Evolutionary conservation across 1,140 invertebrate genomes (phyloP), one percentile per base, ranked within the genome.

Genomic region (Brachionus plicatilis): DNA sequence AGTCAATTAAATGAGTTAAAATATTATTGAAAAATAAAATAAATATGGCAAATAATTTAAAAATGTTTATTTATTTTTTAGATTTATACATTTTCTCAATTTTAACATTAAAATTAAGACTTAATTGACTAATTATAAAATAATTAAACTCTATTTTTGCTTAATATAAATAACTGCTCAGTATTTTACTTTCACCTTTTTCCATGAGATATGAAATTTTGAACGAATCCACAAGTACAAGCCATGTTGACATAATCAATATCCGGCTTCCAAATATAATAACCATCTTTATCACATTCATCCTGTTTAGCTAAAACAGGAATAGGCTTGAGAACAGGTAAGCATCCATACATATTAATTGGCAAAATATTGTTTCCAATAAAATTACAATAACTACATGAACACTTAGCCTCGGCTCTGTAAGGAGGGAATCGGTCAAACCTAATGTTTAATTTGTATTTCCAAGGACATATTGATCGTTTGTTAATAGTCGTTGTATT

Each of bases 401-500:
- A 65, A 27, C 79, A 82, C 37, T 65, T 82, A 3, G 79, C 79
- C 12, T 65, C 33, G 3, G 33, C 20, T 65, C 53, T 24, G 41
- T 65, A 60, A 9, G 17, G 37, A 29, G 79, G 79, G 56, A 65
- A 82, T 20, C 37, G 9, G 17, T 82, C 43, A 27, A 29, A 20
- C 41, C 79, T 20, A 20, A 20, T n/a, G 4, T 41, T 82, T 41
- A 47, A n/a, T 17, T 65, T 24, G 45, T 33, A 82, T 6, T 82
- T 47, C 79, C 79, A 82, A 27, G 79, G 79, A 65, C 79, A 82
- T 37, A 82, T 20, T 27, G 79, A 60, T 65, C 79, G 29, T 20
- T 60, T 60, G 53, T 68, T 82, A 12, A 82, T 65, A 4, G 33
- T 60, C n/a, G 53, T 82, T 27, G 65, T 82, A 29, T 82, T 82